These are phyloP conservation scores for Petrocephalus microphthalmus DNA, from an alignment of 2,113 vertebrate genomes.

Conservation along the genomic window DNA sequence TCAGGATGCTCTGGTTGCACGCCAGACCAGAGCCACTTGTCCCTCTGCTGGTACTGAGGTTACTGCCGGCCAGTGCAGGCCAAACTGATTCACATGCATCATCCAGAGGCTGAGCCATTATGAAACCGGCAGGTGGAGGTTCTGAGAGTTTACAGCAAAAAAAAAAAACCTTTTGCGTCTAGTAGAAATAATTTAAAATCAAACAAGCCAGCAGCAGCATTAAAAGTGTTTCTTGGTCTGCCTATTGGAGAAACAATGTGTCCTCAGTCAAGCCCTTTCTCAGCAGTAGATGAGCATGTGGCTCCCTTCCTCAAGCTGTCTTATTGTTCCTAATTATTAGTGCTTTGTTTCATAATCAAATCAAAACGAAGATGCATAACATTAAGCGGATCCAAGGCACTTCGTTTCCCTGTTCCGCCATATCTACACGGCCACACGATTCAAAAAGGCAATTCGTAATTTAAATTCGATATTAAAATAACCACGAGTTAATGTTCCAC, in stretches of 20 bases:
- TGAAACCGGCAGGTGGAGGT: background rate
- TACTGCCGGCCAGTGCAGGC: background rate
- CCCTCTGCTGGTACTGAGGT: background rate
- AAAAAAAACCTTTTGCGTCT: background rate
- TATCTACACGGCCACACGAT: background rate
- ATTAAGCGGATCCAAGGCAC: background rate
- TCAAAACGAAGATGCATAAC: background rate
- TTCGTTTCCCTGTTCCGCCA: background rate
- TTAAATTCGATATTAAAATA: background rate
- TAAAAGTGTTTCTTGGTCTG: background rate
- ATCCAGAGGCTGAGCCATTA: conserved; percentile 31
- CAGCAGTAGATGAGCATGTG: background rate
- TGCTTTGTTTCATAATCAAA: background rate
- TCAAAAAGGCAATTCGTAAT: background rate
- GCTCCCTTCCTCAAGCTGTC: background rate
- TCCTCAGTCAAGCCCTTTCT: background rate
- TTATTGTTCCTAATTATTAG: background rate
- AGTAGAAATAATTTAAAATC: background rate
- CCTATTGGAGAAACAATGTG: background rate
- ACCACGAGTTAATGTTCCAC: background rate
- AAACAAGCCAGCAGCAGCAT: background rate
- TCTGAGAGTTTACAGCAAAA: background rate
- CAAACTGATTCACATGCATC: background rate
- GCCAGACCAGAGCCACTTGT: background rate
- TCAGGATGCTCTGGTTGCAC: conserved; percentile 4